Evolutionary conservation across 2,113 vertebrate genomes (phyloP).

Genomic region (Myocastor coypus): DNA sequence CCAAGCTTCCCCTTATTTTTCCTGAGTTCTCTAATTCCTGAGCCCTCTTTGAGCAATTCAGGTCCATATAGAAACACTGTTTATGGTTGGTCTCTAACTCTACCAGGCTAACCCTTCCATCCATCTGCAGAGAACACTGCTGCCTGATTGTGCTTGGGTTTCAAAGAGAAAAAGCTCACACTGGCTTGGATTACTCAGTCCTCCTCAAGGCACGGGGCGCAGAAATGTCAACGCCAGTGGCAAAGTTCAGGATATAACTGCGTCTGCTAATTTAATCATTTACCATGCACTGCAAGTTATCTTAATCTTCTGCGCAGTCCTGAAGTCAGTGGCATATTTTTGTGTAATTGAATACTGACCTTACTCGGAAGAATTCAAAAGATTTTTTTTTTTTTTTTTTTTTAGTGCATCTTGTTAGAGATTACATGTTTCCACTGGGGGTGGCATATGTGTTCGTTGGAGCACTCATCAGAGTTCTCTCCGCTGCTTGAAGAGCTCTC

Average conservation of each 20-base stretch:
- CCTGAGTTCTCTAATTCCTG: constrained; percentile 35
- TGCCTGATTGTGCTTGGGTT: constrained; percentile 77
- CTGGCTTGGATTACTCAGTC: constrained; percentile 80
- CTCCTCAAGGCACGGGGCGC: constrained; percentile 70
- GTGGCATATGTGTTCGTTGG: background rate
- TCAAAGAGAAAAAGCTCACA: constrained; percentile 79
- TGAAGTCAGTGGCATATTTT: constrained; percentile 79
- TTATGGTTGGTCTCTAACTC: background rate
- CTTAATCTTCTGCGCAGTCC: constrained; percentile 82
- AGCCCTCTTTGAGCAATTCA: constrained; percentile 3
- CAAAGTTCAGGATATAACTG: constrained; percentile 85
- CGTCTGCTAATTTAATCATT: constrained; percentile 87
- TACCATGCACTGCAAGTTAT: constrained; percentile 85
- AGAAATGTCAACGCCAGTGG: constrained; percentile 83
- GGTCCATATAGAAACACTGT: constrained; percentile 50
- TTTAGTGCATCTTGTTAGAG: constrained; percentile 77
- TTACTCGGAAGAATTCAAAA: constrained; percentile 72
- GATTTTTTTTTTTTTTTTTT: constrained; percentile 80
- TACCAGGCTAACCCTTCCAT: constrained; percentile 41
- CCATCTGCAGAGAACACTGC: constrained; percentile 72
- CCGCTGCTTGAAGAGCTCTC: constrained; percentile 45
- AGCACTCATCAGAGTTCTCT: constrained; percentile 51
- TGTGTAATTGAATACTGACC: constrained; percentile 85
- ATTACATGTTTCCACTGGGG: constrained; percentile 74
- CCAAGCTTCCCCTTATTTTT: background rate